These are phyloP conservation scores for Monopterus albus DNA, from an alignment of 2,113 vertebrate genomes.

Conservation along the genomic window DNA sequence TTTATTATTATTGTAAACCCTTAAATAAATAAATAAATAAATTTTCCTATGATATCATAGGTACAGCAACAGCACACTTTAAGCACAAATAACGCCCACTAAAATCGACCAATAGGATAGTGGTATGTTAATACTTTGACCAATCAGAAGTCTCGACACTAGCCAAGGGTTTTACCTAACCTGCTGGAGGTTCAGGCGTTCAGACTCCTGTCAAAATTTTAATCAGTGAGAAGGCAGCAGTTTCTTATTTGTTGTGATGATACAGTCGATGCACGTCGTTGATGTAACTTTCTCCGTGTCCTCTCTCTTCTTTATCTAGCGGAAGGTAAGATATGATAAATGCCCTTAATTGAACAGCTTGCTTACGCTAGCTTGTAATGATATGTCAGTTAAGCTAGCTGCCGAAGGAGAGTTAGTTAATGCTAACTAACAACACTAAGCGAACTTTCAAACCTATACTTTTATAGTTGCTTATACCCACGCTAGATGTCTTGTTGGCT, in stretches of 20 bases:
- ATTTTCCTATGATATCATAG: conserved; percentile 36
- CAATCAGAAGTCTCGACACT: conserved; percentile 71
- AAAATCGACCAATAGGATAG: conserved; percentile 63
- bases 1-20: neutral
- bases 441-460: neutral
- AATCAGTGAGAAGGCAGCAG: neutral
- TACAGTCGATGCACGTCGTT: conserved; percentile 37
- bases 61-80: conserved; percentile 5
- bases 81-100: neutral
- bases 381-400: conserved; percentile 62
- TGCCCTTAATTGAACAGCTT: neutral
- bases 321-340: conserved; percentile 75
- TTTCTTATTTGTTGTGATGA: conserved; percentile 62
- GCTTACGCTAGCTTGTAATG: conserved; percentile 38
- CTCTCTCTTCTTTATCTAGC: conserved; percentile 77
- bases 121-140: conserved; percentile 12
- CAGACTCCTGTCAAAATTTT: conserved; percentile 35
- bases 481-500: too few relatives aligned
- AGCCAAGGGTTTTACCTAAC: conserved; percentile 1
- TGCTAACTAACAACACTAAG: neutral
- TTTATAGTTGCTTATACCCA: too few relatives aligned
- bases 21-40: neutral
- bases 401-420: neutral
- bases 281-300: conserved; percentile 43
- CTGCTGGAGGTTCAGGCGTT: conserved; percentile 25